Conservation (phyloP, 2,113 vertebrate genomes). For the Leiothrix lutea region DNA sequence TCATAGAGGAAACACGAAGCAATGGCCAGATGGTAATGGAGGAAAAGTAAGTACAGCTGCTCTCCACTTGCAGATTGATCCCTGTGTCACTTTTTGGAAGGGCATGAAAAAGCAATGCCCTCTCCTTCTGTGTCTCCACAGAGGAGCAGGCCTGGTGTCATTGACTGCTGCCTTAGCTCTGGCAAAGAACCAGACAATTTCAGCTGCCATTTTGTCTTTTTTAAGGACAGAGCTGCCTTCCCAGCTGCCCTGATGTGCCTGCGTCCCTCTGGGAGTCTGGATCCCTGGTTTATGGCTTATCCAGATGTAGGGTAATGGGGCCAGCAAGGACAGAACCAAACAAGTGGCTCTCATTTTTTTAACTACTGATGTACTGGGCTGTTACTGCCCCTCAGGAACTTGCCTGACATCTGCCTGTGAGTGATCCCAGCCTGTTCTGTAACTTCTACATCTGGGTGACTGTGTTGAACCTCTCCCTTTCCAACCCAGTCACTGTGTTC, state of each 20-base stretch:
- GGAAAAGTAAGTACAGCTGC: slow-evolving; percentile 85
- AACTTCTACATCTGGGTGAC: not conserved
- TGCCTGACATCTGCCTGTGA: not conserved
- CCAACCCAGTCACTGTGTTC: not conserved
- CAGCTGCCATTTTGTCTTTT: not conserved
- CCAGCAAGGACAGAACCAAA: not conserved
- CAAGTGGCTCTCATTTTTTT: not conserved
- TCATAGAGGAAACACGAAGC: slow-evolving; percentile 93
- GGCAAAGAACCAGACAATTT: not conserved
- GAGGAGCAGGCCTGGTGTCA: not conserved
- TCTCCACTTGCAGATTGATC: not conserved
- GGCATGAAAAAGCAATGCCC: not conserved
- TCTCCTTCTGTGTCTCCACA: not conserved
- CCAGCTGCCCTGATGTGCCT: not conserved
- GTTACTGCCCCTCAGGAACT: not conserved
- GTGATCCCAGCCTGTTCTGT: not conserved
- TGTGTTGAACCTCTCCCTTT: not conserved
- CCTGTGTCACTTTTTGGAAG: not conserved
- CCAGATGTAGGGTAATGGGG: not conserved
- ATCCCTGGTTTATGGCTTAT: not conserved
- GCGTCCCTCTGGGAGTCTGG: not conserved
- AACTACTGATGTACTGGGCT: not conserved
- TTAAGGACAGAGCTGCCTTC: not conserved
- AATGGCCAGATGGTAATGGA: slow-evolving; percentile 92
- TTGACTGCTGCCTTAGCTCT: not conserved